A percentile compares a stretch with the other conserved stretches of the same genome.
Conservation (phyloP, 2,888 invertebrate species). For the Sarcophaga subvicina region DNA sequence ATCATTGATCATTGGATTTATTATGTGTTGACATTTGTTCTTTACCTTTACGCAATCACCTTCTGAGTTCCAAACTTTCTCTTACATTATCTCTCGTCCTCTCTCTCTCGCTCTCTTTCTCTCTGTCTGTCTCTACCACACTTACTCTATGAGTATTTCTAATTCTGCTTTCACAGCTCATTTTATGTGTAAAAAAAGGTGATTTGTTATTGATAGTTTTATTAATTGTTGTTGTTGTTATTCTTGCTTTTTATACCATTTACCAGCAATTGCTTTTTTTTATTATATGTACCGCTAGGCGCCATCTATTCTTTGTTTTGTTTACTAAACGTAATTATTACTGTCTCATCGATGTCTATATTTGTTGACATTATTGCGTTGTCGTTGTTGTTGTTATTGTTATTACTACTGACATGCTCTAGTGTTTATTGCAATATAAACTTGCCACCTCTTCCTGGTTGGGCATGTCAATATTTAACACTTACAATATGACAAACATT, state of each 20-base stretch:
- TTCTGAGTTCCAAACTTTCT: neutral
- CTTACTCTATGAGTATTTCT: too few relatives aligned
- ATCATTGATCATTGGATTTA: constrained; percentile 66
- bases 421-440: too few relatives aligned
- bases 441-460: too few relatives aligned
- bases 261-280: constrained; percentile 27
- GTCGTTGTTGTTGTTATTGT: constrained; percentile 41
- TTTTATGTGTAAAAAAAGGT: too few relatives aligned
- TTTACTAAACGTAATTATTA: constrained; percentile 62
- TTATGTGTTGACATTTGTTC: constrained; percentile 40
- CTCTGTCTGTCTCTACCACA: too few relatives aligned
- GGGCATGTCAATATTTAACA: too few relatives aligned
- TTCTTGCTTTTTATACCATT: neutral
- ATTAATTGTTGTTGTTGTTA: constrained; percentile 17
- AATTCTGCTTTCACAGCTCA: neutral
- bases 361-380: constrained; percentile 55
- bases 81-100: neutral
- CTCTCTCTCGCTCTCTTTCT: neutral
- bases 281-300: constrained; percentile 75
- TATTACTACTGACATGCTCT: too few relatives aligned
- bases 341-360: constrained; percentile 54
- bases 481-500: too few relatives aligned
- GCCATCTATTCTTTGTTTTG: constrained; percentile 72
- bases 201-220: neutral
- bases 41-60: constrained; percentile 34